Base-by-base conservation (phyloP, 1,140 invertebrate genomes). In the Scaptomyza graminum region DNA sequence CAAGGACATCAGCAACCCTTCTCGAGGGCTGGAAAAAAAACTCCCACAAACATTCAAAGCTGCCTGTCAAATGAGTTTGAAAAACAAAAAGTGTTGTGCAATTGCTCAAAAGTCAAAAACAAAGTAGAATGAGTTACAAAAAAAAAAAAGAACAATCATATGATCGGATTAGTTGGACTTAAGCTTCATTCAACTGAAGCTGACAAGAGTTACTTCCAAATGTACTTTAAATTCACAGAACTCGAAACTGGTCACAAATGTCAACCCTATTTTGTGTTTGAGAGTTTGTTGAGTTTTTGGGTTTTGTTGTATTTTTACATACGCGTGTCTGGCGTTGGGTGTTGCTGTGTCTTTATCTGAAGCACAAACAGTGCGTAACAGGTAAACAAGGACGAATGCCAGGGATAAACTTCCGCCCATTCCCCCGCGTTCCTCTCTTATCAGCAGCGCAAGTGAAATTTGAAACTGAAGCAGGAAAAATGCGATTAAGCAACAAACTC, bases 131-230 rank as follows among this genome's bases (percentile, higher is more conserved):
- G 18, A 3, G 18, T 22, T 22, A 22, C 18, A 22, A 22, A 22
- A 22, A 62, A 62, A 44, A 52, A 81, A 81, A 78, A 69, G 88
- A 74, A 57, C 88, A 90, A 90, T 87, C 88, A 84, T 77, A 84
- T 90, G 76, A 90, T 87, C 79, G 76, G 87, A 90, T 90, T 90
- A 90, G 79, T 59, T 75, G 59, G 66, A 16, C 59, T 71, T 60
- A 34, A 25, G 59, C 37, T 11, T 34, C 31, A 39, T 37, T 59
- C 28, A 51, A 13, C 37, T 41, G 31, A 25, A 47, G 15, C 39
- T 34, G 47, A 49, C 50, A 7, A 41, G 12, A 15, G 28, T 52
- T 28, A 25, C 51, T 34, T 5, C 5, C n/a, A n/a, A 5, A 15
- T 16, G 16, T 2, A 22, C 15, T 6, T 31, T 28, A 15, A 39